Conservation (phyloP, 2,113 vertebrate genomes). For the Catharus bicknelli region DNA sequence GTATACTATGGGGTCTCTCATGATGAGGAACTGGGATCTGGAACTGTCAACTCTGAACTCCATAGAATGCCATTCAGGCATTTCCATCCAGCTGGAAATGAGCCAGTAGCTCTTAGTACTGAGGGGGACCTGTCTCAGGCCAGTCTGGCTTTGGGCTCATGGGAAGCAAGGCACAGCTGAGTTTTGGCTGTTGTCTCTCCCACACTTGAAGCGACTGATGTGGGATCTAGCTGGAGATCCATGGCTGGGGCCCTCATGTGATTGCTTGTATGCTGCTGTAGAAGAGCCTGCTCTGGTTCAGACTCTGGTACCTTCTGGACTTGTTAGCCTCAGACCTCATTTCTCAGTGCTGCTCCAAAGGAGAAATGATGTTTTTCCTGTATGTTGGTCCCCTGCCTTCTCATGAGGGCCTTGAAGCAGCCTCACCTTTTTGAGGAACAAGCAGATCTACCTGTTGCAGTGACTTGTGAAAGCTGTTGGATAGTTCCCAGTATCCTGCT, state of each 20-base stretch:
- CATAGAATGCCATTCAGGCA: background rate
- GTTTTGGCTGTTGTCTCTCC: background rate
- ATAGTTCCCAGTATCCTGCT: background rate
- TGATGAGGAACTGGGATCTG: background rate
- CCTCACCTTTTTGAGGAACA: background rate
- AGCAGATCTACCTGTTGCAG: background rate
- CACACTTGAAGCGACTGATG: background rate
- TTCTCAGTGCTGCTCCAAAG: background rate
- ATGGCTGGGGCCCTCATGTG: background rate
- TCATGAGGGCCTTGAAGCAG: background rate
- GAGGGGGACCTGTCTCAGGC: background rate
- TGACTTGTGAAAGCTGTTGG: background rate
- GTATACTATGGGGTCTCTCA: accelerated
- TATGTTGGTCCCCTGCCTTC: background rate
- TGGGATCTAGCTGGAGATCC: background rate
- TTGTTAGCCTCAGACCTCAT: background rate
- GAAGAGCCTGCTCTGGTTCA: background rate
- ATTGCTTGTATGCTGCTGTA: background rate
- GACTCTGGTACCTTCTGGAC: background rate
- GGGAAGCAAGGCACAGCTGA: background rate
- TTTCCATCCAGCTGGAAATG: background rate
- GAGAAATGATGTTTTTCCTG: background rate
- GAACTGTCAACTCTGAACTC: background rate
- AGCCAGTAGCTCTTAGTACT: background rate
- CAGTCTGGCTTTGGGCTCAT: background rate